phyloP scores from a whole-genome alignment of 2,797 vertebrate species.

The Helarctos malayanus region DNA sequence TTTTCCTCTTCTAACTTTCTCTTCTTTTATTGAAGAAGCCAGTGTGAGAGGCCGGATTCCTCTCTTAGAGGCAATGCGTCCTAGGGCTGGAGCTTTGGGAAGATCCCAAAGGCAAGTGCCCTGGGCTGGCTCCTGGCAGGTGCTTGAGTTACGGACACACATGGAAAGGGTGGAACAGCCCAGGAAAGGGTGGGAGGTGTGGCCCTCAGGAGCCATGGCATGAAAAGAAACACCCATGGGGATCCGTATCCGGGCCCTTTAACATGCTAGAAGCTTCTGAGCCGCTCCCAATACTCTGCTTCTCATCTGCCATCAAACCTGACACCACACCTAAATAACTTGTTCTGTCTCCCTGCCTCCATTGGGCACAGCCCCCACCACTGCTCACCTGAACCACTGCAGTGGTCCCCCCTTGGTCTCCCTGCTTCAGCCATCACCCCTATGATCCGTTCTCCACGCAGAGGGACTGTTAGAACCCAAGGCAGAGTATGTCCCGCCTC shows the following conservation, averaged over 20 bases:
- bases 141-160: background rate
- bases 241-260: background rate
- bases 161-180: too few species aligned
- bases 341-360: background rate
- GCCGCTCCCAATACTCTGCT: rapidly evolving
- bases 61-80: background rate
- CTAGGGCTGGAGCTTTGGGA: background rate
- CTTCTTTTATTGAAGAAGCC: background rate
- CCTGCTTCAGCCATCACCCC: background rate
- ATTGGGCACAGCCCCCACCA: background rate
- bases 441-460: rapidly evolving
- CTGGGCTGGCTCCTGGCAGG: background rate
- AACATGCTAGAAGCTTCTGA: background rate
- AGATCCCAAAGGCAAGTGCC: background rate
- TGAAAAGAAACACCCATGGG: background rate
- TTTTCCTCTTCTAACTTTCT: background rate
- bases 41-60: background rate
- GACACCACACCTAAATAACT: background rate
- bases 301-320: background rate
- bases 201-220: background rate
- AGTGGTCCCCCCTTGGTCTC: background rate
- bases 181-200: background rate
- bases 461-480: background rate
- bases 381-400: background rate
- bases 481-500: background rate